These are phyloP conservation scores for Helarctos malayanus DNA, from an alignment of 2,797 vertebrate species.

Conservation along the genomic window DNA sequence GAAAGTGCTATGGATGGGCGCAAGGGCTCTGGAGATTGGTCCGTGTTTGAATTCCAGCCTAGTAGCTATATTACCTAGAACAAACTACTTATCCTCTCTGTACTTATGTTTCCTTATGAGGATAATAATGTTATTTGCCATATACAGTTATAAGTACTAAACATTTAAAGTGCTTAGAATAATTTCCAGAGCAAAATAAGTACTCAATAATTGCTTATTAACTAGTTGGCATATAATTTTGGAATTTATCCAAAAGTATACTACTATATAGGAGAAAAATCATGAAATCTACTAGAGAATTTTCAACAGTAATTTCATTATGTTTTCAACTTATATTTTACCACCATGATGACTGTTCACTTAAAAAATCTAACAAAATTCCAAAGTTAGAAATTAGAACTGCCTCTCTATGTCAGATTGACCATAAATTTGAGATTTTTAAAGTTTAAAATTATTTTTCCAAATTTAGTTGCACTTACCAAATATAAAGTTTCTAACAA, in stretches of 20 bases:
- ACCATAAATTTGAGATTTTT: neutral
- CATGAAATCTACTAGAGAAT: neutral
- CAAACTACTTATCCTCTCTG: neutral
- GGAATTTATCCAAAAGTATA: slow-evolving; percentile 24
- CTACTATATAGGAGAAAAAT: neutral
- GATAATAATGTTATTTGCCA: slow-evolving; percentile 3
- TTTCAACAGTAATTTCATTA: neutral
- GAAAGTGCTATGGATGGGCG: neutral
- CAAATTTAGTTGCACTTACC: neutral
- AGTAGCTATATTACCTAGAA: neutral
- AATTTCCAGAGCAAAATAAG: neutral
- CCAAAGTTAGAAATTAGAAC: neutral
- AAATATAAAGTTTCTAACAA: neutral
- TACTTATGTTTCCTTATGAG: neutral
- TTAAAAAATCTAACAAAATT: neutral
- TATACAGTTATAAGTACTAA: neutral
- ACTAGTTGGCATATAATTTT: neutral
- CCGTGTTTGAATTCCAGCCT: neutral
- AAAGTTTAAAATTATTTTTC: slow-evolving; percentile 32
- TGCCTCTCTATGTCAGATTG: neutral
- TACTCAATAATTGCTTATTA: slow-evolving; percentile 6
- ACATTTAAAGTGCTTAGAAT: neutral
- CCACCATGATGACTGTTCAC: neutral
- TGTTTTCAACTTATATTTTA: neutral
- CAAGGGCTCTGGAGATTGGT: neutral